Evolutionary conservation across 2,113 vertebrate species (phyloP), one percentile per base, ranked within the genome.

Genomic region (Diadophis punctatus): DNA sequence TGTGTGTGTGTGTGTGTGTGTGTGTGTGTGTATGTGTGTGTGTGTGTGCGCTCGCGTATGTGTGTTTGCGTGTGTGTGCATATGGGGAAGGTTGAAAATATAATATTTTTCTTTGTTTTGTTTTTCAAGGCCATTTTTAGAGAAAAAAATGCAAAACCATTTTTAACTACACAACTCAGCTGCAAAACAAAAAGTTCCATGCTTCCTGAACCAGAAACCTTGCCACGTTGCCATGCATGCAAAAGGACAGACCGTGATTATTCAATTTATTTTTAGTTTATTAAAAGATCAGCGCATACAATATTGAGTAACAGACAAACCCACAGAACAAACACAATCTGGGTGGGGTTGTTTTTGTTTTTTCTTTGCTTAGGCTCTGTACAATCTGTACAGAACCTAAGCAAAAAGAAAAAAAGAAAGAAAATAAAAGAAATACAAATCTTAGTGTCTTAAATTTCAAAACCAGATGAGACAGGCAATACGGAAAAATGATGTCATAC

Each of bases 61-160:
- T n/a, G n/a, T n/a, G n/a, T n/a, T n/a, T 1, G 4, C 5, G 14
- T 68, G 12, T n/a, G 14, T 34, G n/a, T 8, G 6, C 0, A 2
- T 80, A 80, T 80, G 34, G 18, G 14, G 7, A 9, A 43, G 18
- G 74, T 80, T 80, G 74, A 43, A 43, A 80, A 80, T 39, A 80
- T 39, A 80, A 34, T 39, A 80, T 80, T 80, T 22, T 8, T 23
- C 74, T 20, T 22, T 39, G 34, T 80, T 80, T 80, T 22, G 7
- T 80, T 80, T 80, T 43, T 80, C 74, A 43, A 80, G 74, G 74
- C 34, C 74, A 80, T 80, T 80, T 80, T 80, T 43, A 39, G 34
- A 9, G 74, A 10, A 9, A 9, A 34, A 80, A 80, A 80, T 80
- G 18, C 34, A 80, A 43, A 43, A 43, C 74, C 34, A 10, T 80